Evolutionary conservation across 2,888 invertebrate genomes (phyloP).

Genomic region (Cerastis rubricosa): DNA sequence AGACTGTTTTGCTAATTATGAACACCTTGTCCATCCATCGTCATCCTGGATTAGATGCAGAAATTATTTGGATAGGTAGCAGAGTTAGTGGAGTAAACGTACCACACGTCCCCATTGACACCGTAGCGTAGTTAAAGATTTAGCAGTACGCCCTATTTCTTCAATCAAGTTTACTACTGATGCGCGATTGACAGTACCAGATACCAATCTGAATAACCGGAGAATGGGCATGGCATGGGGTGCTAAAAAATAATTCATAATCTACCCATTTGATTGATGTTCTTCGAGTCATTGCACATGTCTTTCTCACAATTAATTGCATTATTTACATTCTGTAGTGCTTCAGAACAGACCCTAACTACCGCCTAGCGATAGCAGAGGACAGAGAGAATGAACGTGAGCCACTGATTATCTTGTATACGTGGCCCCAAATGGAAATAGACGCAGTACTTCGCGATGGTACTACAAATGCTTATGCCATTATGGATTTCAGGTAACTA

Average conservation of each 20-base stretch:
- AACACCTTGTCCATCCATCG: neutral
- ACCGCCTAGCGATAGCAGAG: slow-evolving; percentile 96
- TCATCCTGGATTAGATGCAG: too few relatives aligned
- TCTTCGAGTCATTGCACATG: neutral
- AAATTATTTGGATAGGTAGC: neutral
- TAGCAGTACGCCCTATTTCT: neutral
- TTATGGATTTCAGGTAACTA: slow-evolving; percentile 93
- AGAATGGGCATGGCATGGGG: too few relatives aligned
- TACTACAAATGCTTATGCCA: slow-evolving; percentile 93
- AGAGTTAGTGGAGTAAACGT: too few relatives aligned
- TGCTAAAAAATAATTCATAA: neutral
- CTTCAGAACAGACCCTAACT: slow-evolving; percentile 83
- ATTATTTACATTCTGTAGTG: slow-evolving; percentile 72
- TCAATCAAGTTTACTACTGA: neutral
- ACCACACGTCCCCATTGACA: neutral
- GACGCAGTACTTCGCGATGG: slow-evolving; percentile 94
- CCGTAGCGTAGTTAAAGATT: neutral
- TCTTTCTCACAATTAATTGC: neutral
- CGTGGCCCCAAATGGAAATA: slow-evolving; percentile 95
- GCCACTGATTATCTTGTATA: slow-evolving; percentile 95
- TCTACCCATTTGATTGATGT: too few relatives aligned
- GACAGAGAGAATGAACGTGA: slow-evolving; percentile 85
- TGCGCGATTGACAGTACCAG: neutral
- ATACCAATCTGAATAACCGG: neutral
- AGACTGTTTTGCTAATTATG: slow-evolving; percentile 6